Evolutionary conservation across 1,140 invertebrate genomes (phyloP).

Genomic region (Fragariocoptes setiger): DNA sequence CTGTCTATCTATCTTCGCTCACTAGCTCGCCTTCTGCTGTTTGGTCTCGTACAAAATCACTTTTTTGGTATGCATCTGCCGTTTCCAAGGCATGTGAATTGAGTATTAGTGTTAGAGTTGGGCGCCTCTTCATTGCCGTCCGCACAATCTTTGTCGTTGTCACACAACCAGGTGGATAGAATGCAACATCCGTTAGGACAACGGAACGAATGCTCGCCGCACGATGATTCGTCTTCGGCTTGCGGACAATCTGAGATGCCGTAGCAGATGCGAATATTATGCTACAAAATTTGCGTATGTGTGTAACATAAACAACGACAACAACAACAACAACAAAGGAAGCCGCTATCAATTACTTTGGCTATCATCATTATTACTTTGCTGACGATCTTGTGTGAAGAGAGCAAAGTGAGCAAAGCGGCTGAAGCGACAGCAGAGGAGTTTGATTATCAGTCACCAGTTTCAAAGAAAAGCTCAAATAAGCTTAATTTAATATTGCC

Average conservation of each 20-base stretch:
- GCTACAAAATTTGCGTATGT: no score
- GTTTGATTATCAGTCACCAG: no score
- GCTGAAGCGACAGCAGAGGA: no score
- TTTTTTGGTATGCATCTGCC: constrained; percentile 75
- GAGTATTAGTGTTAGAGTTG: constrained; percentile 35
- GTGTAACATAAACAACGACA: constrained; percentile 38
- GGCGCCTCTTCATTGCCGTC: constrained; percentile 76
- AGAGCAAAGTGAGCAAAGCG: no score
- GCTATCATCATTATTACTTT: constrained; percentile 61
- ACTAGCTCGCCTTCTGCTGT: no score
- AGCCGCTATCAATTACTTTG: constrained; percentile 68
- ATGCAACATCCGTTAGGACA: constrained; percentile 72
- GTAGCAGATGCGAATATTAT: constrained; percentile 70
- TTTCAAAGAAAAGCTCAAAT: no score
- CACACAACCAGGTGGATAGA: constrained; percentile 44
- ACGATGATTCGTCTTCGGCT: constrained; percentile 16
- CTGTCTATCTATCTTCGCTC: no score
- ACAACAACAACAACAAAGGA: constrained; percentile 19
- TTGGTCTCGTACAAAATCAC: no score
- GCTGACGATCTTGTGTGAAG: constrained; percentile 78
- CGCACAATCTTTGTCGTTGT: constrained; percentile 62
- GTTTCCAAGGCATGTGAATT: constrained; percentile 29
- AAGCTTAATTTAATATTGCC: no score
- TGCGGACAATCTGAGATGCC: constrained; percentile 39
- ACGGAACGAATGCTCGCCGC: constrained; percentile 67